Conservation (phyloP, 1,140 invertebrate genomes). For the Leptinotarsa defecta region DNA sequence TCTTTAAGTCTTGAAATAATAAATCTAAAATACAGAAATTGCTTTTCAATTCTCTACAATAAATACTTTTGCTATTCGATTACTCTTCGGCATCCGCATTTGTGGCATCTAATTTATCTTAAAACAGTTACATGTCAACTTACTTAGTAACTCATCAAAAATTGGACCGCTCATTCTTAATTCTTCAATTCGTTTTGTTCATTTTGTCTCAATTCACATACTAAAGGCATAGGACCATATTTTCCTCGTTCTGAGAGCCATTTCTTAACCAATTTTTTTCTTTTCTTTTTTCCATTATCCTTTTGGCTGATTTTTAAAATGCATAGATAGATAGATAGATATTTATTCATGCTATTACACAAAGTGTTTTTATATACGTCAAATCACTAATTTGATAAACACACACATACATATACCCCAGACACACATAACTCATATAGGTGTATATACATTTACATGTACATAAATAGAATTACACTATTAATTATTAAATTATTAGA, state of each 20-base stretch:
- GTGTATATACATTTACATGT: no score
- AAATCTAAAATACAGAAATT: slow-evolving; percentile 13
- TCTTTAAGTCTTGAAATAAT: neutral
- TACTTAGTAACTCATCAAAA: neutral
- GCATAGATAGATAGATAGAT: no score
- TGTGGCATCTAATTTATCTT: no score
- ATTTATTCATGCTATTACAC: no score
- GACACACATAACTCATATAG: no score
- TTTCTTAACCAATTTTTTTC: slow-evolving; percentile 2
- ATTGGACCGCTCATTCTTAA: slow-evolving; percentile 21
- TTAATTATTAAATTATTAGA: no score
- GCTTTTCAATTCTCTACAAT: neutral
- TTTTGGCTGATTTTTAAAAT: slow-evolving; percentile 10
- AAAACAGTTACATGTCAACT: neutral
- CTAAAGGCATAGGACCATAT: slow-evolving; percentile 16
- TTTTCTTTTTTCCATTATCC: slow-evolving; percentile 7
- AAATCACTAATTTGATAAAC: no score
- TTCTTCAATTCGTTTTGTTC: slow-evolving; percentile 14
- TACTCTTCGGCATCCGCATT: no score
- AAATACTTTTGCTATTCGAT: neutral
- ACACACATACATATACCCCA: no score
- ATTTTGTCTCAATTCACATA: slow-evolving; percentile 16
- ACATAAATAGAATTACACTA: no score
- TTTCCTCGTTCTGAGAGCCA: slow-evolving; percentile 13
- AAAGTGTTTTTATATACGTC: no score